phyloP scores from a whole-genome alignment of 2,113 vertebrate species.

The Pedionomus torquatus region DNA sequence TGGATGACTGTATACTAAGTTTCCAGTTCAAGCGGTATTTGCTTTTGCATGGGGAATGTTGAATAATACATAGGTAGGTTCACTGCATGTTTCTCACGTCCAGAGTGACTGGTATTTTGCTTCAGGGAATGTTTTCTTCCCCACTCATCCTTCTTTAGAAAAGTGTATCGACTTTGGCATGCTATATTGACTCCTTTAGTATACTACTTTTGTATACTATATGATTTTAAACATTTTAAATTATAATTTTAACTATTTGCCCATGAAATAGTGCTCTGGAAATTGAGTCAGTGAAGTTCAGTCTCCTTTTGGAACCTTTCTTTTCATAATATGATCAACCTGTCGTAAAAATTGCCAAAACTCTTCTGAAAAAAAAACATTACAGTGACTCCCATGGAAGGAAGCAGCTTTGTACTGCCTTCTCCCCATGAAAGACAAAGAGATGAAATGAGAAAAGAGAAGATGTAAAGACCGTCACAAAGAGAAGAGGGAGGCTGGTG shows the following conservation, averaged over 20 bases:
- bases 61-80: neutral
- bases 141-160: neutral
- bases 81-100: neutral
- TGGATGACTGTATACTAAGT: neutral
- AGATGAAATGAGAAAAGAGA: neutral
- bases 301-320: neutral
- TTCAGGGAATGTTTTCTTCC: neutral
- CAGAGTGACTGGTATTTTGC: neutral
- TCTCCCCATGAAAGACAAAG: neutral
- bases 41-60: neutral
- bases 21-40: neutral
- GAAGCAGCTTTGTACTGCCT: neutral
- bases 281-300: neutral
- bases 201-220: neutral
- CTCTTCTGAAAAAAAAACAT: neutral
- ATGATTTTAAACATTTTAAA: neutral
- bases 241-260: neutral
- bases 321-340: neutral
- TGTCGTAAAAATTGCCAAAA: neutral
- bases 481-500: neutral
- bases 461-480: neutral
- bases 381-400: neutral
- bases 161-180: neutral
- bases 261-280: neutral
- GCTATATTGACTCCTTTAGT: neutral